Evolutionary conservation across 2,113 vertebrate genomes (phyloP).

Genomic region (Rutilus rutilus): DNA sequence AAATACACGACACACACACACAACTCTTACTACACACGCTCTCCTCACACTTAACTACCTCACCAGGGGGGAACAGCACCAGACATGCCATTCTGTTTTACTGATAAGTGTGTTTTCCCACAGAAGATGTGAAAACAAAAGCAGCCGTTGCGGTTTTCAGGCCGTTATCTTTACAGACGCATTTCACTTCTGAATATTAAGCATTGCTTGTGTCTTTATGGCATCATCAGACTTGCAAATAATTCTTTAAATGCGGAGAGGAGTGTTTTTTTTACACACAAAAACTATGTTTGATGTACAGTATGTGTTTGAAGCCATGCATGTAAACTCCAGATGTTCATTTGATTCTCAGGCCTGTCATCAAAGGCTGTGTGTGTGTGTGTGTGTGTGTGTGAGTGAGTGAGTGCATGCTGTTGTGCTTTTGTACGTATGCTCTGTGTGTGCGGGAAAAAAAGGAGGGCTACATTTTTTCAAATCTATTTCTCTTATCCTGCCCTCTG

Average conservation of each 20-base stretch:
- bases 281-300: conserved; percentile 24
- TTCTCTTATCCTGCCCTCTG: neutral
- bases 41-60: conserved; percentile 43
- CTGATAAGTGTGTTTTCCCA: conserved; percentile 23
- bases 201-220: neutral
- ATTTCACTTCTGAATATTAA: conserved; percentile 42
- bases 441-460: neutral
- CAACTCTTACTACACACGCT: neutral
- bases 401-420: neutral
- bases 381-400: neutral
- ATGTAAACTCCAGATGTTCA: conserved; percentile 50
- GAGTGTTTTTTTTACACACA: neutral
- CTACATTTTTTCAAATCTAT: neutral
- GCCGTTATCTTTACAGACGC: conserved; percentile 53
- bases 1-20: neutral
- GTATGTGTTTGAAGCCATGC: conserved; percentile 39
- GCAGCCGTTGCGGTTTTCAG: conserved; percentile 7
- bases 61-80: neutral
- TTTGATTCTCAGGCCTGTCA: conserved; percentile 30
- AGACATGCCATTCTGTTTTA: conserved; percentile 19
- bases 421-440: conserved; percentile 7
- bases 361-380: conserved; percentile 33
- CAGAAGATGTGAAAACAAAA: conserved; percentile 52
- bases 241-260: neutral
- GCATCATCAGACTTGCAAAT: neutral